phyloP scores from a whole-genome alignment of 2,888 invertebrate genomes.

The Amblyjoppa fuscipennis region DNA sequence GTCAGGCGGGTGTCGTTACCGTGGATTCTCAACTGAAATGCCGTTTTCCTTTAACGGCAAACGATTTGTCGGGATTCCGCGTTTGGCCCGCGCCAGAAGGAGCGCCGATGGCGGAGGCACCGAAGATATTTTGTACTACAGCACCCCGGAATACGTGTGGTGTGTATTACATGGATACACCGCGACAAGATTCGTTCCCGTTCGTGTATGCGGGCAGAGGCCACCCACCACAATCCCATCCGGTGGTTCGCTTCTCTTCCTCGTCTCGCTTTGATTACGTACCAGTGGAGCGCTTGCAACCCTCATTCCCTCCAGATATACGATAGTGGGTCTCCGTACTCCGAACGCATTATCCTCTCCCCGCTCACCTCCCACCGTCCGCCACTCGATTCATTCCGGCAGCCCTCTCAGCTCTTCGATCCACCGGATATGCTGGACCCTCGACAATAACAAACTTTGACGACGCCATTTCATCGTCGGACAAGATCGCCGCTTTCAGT shows the following conservation, averaged over 20 bases:
- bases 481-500: constrained; percentile 3
- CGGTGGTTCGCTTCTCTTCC: constrained; percentile 10
- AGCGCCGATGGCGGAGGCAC: not conserved
- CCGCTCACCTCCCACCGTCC: constrained; percentile 16
- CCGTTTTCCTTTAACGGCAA: constrained; percentile 27
- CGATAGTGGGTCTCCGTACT: not conserved
- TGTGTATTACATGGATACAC: not conserved
- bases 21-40: not conserved
- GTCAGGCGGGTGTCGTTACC: not conserved
- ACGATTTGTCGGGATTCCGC: constrained; percentile 13
- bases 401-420: constrained; percentile 1
- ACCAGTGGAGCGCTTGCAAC: constrained; percentile 19
- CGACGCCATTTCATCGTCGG: constrained; percentile 29
- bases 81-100: not conserved
- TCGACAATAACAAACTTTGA: constrained; percentile 49
- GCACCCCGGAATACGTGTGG: not conserved
- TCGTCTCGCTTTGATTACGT: constrained; percentile 46
- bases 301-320: constrained; percentile 24
- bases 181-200: constrained; percentile 10
- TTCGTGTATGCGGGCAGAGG: constrained; percentile 21
- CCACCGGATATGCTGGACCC: constrained; percentile 17
- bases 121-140: constrained; percentile 3
- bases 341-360: constrained; percentile 23
- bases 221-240: constrained; percentile 7
- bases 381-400: constrained; percentile 1